These are phyloP conservation scores for Parnassius apollo DNA, from an alignment of 2,888 invertebrate species.

Conservation along the genomic window DNA sequence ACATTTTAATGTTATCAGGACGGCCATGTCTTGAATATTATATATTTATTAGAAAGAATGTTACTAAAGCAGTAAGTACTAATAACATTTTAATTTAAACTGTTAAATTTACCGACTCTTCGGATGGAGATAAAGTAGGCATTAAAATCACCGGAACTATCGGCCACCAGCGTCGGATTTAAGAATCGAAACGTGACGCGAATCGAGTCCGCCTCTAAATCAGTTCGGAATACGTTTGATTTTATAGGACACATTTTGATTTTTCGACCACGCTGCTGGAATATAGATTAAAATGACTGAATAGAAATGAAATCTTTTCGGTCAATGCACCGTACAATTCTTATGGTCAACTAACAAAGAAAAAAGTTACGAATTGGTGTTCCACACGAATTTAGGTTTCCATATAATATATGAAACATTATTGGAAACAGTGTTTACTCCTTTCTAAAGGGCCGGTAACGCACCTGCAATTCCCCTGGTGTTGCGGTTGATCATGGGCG, in stretches of 20 bases:
- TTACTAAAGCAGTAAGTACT: too few species aligned
- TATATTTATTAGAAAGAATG: too few species aligned
- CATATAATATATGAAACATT: too few species aligned
- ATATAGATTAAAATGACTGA: slow-evolving; percentile 18
- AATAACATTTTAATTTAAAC: too few species aligned
- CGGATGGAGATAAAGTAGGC: slow-evolving; percentile 8
- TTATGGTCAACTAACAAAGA: not conserved
- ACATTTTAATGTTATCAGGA: too few species aligned
- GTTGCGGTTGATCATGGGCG: too few species aligned
- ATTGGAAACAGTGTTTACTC: too few species aligned
- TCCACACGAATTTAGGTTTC: too few species aligned
- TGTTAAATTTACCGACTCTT: not conserved
- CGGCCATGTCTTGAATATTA: too few species aligned
- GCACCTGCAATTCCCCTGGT: too few species aligned
- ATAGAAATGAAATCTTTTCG: slow-evolving; percentile 8
- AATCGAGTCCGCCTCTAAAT: slow-evolving; percentile 21
- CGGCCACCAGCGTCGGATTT: slow-evolving; percentile 24
- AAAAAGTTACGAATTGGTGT: too few species aligned
- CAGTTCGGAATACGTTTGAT: slow-evolving; percentile 26
- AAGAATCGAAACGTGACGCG: slow-evolving; percentile 23
- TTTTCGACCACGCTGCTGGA: slow-evolving; percentile 16
- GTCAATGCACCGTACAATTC: not conserved
- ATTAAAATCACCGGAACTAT: slow-evolving; percentile 18
- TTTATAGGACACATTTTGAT: slow-evolving; percentile 28
- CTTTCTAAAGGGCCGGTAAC: too few species aligned